phyloP scores from a whole-genome alignment of 2,888 invertebrate genomes.

The Argyra leucocephala region DNA sequence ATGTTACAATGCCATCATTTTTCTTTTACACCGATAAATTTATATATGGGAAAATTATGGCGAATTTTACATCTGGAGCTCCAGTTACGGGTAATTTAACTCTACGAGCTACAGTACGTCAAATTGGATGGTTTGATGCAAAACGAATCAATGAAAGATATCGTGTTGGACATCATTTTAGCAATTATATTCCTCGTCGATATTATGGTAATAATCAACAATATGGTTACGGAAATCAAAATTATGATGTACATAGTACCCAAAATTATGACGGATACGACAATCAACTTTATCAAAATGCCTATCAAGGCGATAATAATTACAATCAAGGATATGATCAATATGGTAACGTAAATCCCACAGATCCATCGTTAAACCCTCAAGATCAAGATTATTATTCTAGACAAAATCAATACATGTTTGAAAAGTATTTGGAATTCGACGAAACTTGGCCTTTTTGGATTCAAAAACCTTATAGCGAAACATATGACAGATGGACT shows the following conservation, averaged over 20 bases:
- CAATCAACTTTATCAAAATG: background rate
- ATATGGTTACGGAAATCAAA: constrained; percentile 15
- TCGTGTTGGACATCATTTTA: constrained; percentile 39
- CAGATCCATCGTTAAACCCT: constrained; percentile 25
- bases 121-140: constrained; percentile 55
- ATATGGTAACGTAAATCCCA: constrained; percentile 20
- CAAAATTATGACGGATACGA: constrained; percentile 15
- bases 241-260: background rate
- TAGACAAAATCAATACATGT: constrained; percentile 47
- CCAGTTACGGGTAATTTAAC: constrained; percentile 85
- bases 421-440: constrained; percentile 67
- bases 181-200: constrained; percentile 9
- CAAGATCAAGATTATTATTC: constrained; percentile 22
- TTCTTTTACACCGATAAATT: constrained; percentile 79
- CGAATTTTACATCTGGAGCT: constrained; percentile 90
- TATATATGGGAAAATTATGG: constrained; percentile 78
- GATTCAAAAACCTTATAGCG: constrained; percentile 55
- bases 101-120: constrained; percentile 65
- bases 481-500: constrained; percentile 35
- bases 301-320: constrained; percentile 24
- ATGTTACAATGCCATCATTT: constrained; percentile 91
- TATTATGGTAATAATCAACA: constrained; percentile 24
- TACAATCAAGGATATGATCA: constrained; percentile 31
- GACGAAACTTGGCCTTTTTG: constrained; percentile 74
- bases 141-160: constrained; percentile 48